Evolutionary conservation across 1,140 invertebrate genomes (phyloP).

Genomic region (Bombus consobrinus): DNA sequence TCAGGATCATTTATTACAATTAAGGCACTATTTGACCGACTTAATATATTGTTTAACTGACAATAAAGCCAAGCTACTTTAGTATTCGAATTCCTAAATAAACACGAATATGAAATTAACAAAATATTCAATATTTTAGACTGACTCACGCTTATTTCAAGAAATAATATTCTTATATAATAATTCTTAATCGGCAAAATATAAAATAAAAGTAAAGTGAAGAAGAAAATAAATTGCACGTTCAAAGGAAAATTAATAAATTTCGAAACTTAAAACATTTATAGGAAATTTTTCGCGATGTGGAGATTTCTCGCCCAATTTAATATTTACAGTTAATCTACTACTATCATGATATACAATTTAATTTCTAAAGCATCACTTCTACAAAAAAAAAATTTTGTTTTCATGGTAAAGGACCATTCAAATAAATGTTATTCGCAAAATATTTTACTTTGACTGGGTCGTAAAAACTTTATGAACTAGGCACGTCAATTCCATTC

Average conservation of each 20-base stretch:
- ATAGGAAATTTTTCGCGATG: too few relatives aligned
- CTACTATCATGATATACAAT: too few relatives aligned
- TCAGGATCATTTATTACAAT: slow-evolving; percentile 28
- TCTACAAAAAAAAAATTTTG: too few relatives aligned
- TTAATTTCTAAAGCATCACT: too few relatives aligned
- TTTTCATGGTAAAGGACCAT: not conserved
- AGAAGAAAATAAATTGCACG: not conserved
- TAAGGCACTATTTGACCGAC: not conserved
- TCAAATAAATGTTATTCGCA: slow-evolving; percentile 17
- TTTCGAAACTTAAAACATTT: too few relatives aligned
- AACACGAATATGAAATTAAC: not conserved
- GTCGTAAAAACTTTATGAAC: slow-evolving; percentile 53
- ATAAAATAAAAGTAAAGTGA: not conserved
- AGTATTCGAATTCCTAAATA: not conserved
- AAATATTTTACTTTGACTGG: slow-evolving; percentile 12
- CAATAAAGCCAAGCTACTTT: not conserved
- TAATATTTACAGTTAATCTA: too few relatives aligned
- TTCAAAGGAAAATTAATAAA: too few relatives aligned
- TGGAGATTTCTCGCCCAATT: too few relatives aligned
- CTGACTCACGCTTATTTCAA: not conserved
- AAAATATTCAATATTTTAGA: not conserved
- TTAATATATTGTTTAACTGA: slow-evolving; percentile 21
- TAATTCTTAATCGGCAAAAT: not conserved
- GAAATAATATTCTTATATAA: not conserved
- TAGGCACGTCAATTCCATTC: slow-evolving; percentile 43